Conservation (phyloP, 2,797 vertebrate species). For the Chaetophractus vellerosus region DNA sequence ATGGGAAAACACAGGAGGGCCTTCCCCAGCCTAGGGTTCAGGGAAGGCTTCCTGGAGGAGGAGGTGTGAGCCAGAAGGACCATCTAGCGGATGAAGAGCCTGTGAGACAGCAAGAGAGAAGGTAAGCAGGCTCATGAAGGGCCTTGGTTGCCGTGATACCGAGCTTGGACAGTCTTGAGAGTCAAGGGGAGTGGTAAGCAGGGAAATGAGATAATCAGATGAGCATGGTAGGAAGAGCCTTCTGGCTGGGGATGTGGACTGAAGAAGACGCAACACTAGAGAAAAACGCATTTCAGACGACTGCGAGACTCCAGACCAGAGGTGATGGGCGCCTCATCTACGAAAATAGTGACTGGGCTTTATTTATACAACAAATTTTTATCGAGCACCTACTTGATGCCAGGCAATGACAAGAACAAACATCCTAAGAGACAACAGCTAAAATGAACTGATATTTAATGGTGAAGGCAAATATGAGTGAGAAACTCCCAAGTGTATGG, state of each 20-base stretch:
- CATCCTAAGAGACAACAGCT: not conserved
- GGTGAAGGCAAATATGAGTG: not conserved
- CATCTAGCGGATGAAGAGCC: not conserved
- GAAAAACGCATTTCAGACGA: not conserved
- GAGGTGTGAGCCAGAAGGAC: not conserved
- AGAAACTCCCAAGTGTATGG: not conserved
- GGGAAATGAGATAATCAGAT: not conserved
- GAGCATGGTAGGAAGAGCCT: not conserved
- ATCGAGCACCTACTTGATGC: not conserved
- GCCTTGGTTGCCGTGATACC: not conserved
- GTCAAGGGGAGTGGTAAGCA: not conserved
- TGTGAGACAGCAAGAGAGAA: not conserved
- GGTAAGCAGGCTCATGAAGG: not conserved
- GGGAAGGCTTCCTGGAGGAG: not conserved
- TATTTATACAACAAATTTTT: not conserved
- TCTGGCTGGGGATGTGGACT: not conserved
- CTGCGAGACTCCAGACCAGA: not conserved
- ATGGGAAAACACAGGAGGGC: not conserved
- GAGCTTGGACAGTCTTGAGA: not conserved
- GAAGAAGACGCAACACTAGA: not conserved
- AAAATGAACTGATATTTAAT: not conserved
- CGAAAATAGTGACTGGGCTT: not conserved
- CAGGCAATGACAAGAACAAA: not conserved
- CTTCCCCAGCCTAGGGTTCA: not conserved
- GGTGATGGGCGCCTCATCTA: not conserved